Conservation (phyloP, 2,113 vertebrate species). For the Xenus cinereus region DNA sequence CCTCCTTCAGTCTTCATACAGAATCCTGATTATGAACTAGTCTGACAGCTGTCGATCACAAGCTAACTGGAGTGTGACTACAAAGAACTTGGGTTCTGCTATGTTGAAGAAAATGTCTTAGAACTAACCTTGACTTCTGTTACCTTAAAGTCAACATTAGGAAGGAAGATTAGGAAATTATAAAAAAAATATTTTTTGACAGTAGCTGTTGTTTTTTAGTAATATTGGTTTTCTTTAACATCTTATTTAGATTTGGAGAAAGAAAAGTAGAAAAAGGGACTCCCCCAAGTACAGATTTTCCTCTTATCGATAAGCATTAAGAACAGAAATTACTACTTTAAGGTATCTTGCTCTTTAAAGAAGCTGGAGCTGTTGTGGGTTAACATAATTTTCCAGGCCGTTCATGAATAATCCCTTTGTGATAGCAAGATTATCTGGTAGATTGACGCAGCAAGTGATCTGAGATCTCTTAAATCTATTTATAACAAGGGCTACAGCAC, state of each 20-base stretch:
- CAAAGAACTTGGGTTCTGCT: background rate
- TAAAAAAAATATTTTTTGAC: background rate
- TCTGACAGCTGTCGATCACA: background rate
- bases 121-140: background rate
- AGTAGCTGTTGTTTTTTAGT: background rate
- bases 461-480: constrained; percentile 28
- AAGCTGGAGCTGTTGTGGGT: background rate
- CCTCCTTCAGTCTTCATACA: background rate
- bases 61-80: background rate
- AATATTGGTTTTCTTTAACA: background rate
- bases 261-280: background rate
- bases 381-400: background rate
- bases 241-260: background rate
- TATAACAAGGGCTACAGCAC: background rate
- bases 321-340: background rate
- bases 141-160: background rate
- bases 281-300: background rate
- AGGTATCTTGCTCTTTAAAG: background rate
- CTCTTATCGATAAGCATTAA: background rate
- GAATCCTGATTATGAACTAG: background rate
- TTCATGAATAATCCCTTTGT: constrained; percentile 1
- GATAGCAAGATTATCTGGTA: background rate
- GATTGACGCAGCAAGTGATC: background rate
- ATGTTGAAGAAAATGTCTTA: background rate
- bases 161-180: background rate